Base-by-base conservation (phyloP, 2,113 vertebrate genomes). In the Taurulus bubalis region DNA sequence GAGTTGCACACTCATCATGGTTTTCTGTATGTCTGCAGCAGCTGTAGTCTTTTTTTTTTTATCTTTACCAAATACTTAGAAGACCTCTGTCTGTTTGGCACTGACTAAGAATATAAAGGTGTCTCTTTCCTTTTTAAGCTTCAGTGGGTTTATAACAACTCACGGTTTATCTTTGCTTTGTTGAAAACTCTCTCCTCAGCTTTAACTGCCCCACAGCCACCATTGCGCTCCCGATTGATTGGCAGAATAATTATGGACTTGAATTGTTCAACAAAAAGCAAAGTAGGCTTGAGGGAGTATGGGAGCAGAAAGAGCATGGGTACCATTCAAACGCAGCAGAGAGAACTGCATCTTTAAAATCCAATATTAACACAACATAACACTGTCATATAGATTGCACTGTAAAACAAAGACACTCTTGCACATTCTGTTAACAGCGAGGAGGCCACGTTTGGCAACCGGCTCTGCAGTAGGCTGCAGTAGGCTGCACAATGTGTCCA, bases 171-270 rank as follows among this genome's bases (percentile, higher is more conserved):
- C 82, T 58, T 75, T 84, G 82, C 75, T 87, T 88, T 90, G 88
- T 89, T 89, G 91, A 90, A 86, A 82, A 70, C 90, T 92, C 72
- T 80, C 77, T 85, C 59, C 69, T 83, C 83, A 67, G 69, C 53
- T 15, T 87, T 92, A 79, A 88, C 91, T 88, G 89, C 87, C 87
- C 88, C 87, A 86, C 85, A 90, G 87, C 85, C 83, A 90, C 82
- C 78, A 86, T 85, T 89, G 82, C 82, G 56, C 88, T 91, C 79
- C 51, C 53, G 77, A 77, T 88, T 94, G 91, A 94, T 92, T 94
- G 92, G 93, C 93, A 94, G 91, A 94, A 93, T 94, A 94, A 93
- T 94, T 94, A 94, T 90, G 90, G 89, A 89, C 89, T 89, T 87
- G 89, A 91, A 91, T 91, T 91, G 90, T 85, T 91, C 82, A 79